Base-by-base conservation (phyloP, 2,113 vertebrate species). In the Poeciliopsis prolifica region DNA sequence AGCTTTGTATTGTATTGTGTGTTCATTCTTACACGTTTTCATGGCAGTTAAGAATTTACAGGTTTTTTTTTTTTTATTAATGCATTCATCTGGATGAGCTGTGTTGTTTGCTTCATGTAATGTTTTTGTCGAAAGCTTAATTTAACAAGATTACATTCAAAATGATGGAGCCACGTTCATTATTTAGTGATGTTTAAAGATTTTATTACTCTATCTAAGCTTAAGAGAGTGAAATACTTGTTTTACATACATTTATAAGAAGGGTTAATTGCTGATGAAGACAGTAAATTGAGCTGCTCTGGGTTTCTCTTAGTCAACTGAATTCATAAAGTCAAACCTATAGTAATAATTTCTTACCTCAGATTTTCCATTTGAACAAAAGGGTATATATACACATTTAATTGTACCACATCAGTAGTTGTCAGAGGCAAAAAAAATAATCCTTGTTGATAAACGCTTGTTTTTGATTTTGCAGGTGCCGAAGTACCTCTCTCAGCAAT, bases 401-500 rank as follows among this genome's bases (percentile, higher is more conserved):
- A 58, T n/a, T n/a, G 5, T 58, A 58, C 24, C 8, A 10, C 3
- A 58, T 58, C 24, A n/a, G 5, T 58, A n/a, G 51, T n/a, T 54
- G n/a, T 54, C 19, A 48, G 44, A 35, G 35, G 35, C 9, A 35
- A 37, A 48, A 15, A 15, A 44, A 17, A 44, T 4, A 44, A 58
- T 58, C 24, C 9, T n/a, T 1, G 22, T n/a, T 24, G 51, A 11
- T n/a, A n/a, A 19, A 54, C 19, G 10, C 22, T 24, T 7, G 3
- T 24, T 9, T 58, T 76, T 7, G 67, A 35, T 80, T 5, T 30
- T 65, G 5, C 81, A 95, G 95, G 95, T 95, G 1, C 95, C 95
- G 6, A 95, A 95, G 78, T 95, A 95, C 67, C 89, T 95, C 62
- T 96, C 98, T 68, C 97, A 97, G 30, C 98, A 99, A 61, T 99